Evolutionary conservation across 2,888 invertebrate genomes (phyloP), one percentile per base, ranked within the genome.

Genomic region (Bugulina stolonifera): DNA sequence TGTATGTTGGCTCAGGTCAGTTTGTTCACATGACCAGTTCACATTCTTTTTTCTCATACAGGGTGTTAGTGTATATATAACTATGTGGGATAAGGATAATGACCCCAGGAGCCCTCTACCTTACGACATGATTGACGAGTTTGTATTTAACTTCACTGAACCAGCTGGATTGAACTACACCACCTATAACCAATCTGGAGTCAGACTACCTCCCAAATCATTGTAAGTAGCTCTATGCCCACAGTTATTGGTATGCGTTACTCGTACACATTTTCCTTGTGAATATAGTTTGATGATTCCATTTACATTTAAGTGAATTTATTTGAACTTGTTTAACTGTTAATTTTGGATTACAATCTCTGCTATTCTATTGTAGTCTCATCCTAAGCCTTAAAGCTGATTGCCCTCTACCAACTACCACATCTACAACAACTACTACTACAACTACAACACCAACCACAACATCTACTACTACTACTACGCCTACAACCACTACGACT

Each of bases 41-140:
- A n/a, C n/a, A n/a, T n/a, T n/a, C n/a, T n/a, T n/a, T n/a, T n/a
- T n/a, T n/a, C n/a, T 18, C 18, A 23, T 55, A 5, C 32, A 64
- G 64, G 64, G 64, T 14, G 2, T 64, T 14, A 10, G 29, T 64
- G 64, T 64, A 34, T 18, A 27, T 2, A 14, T 64, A 32, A 64
- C 64, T 10, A 64, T 64, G 64, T 64, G 64, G 64, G 64, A 64
- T n/a, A 10, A 23, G 32, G 64, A 64, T 32, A 32, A 29, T 32
- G 27, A 22, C 34, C 10, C 27, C 10, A 5, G 43, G 43, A 64
- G 64, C n/a, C 32, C 14, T 22, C 2, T 64, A 32, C 64, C 64
- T 3, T 64, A 64, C 27, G 64, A 64, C 64, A 64, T 64, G 64
- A 64, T 64, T 14, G 64, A 64, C 32, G 64, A 64, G 34, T 64